These are phyloP conservation scores for Carpatolechia fugitivella DNA, from an alignment of 2,888 invertebrate species.

Conservation along the genomic window DNA sequence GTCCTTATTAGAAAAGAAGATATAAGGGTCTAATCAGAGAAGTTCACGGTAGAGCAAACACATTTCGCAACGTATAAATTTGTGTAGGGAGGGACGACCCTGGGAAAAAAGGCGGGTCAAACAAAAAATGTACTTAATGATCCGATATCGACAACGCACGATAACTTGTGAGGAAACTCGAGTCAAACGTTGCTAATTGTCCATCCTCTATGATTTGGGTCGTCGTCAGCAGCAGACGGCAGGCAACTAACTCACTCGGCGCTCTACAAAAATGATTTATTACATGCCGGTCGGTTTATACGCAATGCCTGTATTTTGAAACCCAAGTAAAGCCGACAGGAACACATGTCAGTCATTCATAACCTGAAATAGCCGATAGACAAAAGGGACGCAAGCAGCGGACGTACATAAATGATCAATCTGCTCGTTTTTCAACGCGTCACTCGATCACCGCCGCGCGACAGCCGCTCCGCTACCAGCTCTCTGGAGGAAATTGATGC, in stretches of 20 bases:
- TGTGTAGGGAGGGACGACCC: slow-evolving; percentile 18
- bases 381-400: slow-evolving; percentile 26
- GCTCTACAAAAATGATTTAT: slow-evolving; percentile 15
- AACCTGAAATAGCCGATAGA: slow-evolving; percentile 29
- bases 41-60: slow-evolving; percentile 29
- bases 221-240: neutral
- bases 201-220: slow-evolving; percentile 1
- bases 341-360: slow-evolving; percentile 36
- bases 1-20: neutral
- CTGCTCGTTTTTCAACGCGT: slow-evolving; percentile 38
- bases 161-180: slow-evolving; percentile 28
- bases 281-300: neutral
- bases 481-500: slow-evolving; percentile 16
- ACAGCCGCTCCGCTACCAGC: neutral
- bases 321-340: slow-evolving; percentile 25
- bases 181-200: slow-evolving; percentile 10
- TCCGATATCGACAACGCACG: slow-evolving; percentile 27
- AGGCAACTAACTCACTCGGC: neutral
- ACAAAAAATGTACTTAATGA: slow-evolving; percentile 40
- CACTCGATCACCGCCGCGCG: slow-evolving; percentile 27
- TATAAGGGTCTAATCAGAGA: slow-evolving; percentile 28
- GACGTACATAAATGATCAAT: slow-evolving; percentile 37
- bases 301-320: slow-evolving; percentile 13
- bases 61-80: slow-evolving; percentile 38
- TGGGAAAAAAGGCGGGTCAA: slow-evolving; percentile 28